These are phyloP conservation scores for Anguilla japonica DNA, from an alignment of 2,113 vertebrate species.

Conservation along the genomic window DNA sequence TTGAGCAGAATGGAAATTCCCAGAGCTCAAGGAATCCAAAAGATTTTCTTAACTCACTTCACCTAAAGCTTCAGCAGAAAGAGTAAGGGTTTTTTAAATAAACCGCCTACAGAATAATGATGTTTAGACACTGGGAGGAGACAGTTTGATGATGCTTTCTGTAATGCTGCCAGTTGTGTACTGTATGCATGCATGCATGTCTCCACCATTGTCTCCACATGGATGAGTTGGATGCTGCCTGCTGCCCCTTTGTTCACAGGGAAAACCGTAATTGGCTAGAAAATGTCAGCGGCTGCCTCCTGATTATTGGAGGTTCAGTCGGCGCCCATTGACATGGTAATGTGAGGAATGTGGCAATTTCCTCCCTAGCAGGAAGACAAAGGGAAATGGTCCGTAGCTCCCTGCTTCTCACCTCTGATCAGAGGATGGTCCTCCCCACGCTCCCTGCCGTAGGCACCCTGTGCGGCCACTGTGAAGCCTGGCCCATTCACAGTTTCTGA, in stretches of 20 bases:
- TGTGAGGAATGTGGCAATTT: slow-evolving; percentile 76
- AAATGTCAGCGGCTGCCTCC: slow-evolving; percentile 40
- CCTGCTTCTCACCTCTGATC: slow-evolving; percentile 53
- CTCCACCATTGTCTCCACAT: neutral
- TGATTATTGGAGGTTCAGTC: slow-evolving; percentile 50
- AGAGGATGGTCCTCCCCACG: slow-evolving; percentile 32
- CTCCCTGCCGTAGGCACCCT: slow-evolving; percentile 23
- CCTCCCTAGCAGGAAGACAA: slow-evolving; percentile 70
- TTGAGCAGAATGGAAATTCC: neutral
- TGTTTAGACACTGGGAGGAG: neutral
- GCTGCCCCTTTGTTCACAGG: slow-evolving; percentile 44
- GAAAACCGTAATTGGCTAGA: slow-evolving; percentile 46
- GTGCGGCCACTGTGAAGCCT: neutral
- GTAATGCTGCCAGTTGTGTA: neutral
- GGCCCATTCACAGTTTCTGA: slow-evolving; percentile 12
- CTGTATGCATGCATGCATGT: neutral
- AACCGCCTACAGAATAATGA: too few species aligned
- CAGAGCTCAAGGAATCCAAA: neutral
- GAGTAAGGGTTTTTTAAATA: neutral
- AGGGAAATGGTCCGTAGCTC: slow-evolving; percentile 58
- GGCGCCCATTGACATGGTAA: slow-evolving; percentile 74
- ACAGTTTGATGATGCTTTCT: neutral
- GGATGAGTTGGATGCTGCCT: slow-evolving; percentile 10
- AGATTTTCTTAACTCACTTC: neutral
- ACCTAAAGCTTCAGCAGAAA: neutral